A percentile compares a stretch with the other conserved stretches of the same genome.
These are phyloP conservation scores for Lordiphosa collinella DNA, from an alignment of 1,140 invertebrate species.

Conservation along the genomic window DNA sequence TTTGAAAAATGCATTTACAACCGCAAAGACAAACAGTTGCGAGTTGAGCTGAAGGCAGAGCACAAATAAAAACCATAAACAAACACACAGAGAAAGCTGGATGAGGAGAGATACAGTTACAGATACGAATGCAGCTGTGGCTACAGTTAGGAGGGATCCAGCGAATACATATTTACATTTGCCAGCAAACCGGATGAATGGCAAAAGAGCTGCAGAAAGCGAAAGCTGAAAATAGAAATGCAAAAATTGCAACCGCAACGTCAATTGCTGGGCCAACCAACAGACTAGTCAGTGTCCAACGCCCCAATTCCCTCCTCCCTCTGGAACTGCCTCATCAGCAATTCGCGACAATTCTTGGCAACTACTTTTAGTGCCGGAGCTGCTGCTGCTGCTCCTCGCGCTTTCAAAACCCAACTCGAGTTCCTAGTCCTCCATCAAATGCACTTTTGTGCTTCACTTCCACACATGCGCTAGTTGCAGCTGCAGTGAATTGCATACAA, in stretches of 20 bases:
- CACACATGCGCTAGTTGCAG: slow-evolving; percentile 28
- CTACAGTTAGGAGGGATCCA: too few species aligned
- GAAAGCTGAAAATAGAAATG: slow-evolving; percentile 40
- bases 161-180: slow-evolving; percentile 15
- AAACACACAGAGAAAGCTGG: slow-evolving; percentile 50
- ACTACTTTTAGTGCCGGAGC: slow-evolving; percentile 46
- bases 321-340: slow-evolving; percentile 46
- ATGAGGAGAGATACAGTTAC: slow-evolving; percentile 18
- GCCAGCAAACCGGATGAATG: slow-evolving; percentile 6
- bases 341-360: slow-evolving; percentile 72
- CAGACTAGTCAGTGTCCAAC: slow-evolving; percentile 19
- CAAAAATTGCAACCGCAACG: slow-evolving; percentile 52
- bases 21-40: slow-evolving; percentile 64
- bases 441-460: slow-evolving; percentile 23
- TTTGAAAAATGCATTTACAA: slow-evolving; percentile 75
- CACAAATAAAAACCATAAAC: slow-evolving; percentile 65
- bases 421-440: slow-evolving; percentile 26
- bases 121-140: slow-evolving; percentile 23
- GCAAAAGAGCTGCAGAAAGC: slow-evolving; percentile 25
- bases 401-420: slow-evolving; percentile 2
- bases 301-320: slow-evolving; percentile 9
- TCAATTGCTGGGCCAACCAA: slow-evolving; percentile 69
- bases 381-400: slow-evolving; percentile 31
- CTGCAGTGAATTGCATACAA: slow-evolving; percentile 66
- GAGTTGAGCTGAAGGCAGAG: background rate